These are phyloP conservation scores for Tetrao urogallus DNA, from an alignment of 2,113 vertebrate genomes.

Conservation along the genomic window DNA sequence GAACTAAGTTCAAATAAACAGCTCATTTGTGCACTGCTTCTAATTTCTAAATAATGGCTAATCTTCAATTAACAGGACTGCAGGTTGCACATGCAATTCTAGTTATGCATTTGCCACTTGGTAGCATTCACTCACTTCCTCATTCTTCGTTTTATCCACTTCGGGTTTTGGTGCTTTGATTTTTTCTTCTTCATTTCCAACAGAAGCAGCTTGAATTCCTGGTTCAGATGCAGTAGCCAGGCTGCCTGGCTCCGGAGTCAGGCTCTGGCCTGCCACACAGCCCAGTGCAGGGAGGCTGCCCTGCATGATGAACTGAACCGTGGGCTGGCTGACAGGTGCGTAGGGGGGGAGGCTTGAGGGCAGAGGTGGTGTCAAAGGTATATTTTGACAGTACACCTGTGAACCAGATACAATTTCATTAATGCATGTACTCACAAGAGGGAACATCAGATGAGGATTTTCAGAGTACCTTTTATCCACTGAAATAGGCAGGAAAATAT, in stretches of 20 bases:
- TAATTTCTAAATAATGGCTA: background rate
- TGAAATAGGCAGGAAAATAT: background rate
- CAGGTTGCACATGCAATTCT: background rate
- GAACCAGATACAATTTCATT: background rate
- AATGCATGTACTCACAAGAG: background rate
- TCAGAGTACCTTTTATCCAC: background rate
- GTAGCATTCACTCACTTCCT: constrained; percentile 76
- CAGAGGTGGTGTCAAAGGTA: constrained; percentile 61
- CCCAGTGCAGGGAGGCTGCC: constrained; percentile 70
- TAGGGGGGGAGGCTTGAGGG: constrained; percentile 67
- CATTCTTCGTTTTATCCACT: constrained; percentile 76
- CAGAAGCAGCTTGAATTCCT: constrained; percentile 40
- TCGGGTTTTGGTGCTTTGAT: constrained; percentile 21
- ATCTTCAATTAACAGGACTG: background rate
- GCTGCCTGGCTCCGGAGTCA: constrained; percentile 49
- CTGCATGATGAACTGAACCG: constrained; percentile 74
- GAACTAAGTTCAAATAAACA: background rate
- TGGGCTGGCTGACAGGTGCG: constrained; percentile 71
- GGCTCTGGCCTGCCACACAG: constrained; percentile 50
- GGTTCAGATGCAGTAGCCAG: constrained; percentile 70
- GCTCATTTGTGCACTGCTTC: background rate
- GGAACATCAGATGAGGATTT: background rate
- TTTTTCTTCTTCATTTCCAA: constrained; percentile 49
- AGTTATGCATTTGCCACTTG: background rate
- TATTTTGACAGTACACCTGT: constrained; percentile 72